Percentiles rank a stretch among this genome's conserved stretches.
Conservation (phyloP, 1,140 invertebrate genomes). For the Papilio xuthus region DNA sequence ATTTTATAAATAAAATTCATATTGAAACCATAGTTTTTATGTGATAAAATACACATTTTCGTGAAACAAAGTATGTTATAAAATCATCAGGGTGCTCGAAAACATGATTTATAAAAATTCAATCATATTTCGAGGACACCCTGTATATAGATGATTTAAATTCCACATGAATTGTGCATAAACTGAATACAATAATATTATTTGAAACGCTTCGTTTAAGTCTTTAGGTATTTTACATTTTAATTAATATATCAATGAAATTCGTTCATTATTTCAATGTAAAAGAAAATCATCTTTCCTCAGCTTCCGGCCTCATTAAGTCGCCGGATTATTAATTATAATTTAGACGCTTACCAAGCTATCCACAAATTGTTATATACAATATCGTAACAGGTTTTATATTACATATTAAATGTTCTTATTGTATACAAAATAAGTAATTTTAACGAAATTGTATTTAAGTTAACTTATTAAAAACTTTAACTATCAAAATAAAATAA, state of each 20-base stretch:
- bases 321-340: slow-evolving; percentile 28
- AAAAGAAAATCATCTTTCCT: slow-evolving; percentile 19
- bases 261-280: neutral
- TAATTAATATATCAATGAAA: slow-evolving; percentile 14
- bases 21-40: too few relatives aligned
- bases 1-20: too few relatives aligned
- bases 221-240: neutral
- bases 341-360: slow-evolving; percentile 12
- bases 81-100: too few relatives aligned
- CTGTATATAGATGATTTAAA: too few relatives aligned
- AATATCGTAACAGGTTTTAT: slow-evolving; percentile 2
- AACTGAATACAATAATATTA: neutral
- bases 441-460: too few relatives aligned
- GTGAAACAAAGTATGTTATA: too few relatives aligned
- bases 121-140: too few relatives aligned
- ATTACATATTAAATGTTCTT: neutral
- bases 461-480: too few relatives aligned
- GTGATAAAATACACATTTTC: too few relatives aligned
- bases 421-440: neutral
- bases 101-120: too few relatives aligned
- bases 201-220: neutral
- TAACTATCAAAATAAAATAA: too few relatives aligned
- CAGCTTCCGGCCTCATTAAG: slow-evolving; percentile 20
- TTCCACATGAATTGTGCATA: neutral
- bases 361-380: slow-evolving; percentile 23